A percentile compares a stretch with the other conserved stretches of the same genome.
phyloP scores from a whole-genome alignment of 2,888 invertebrate species.

The Drosophila phalerata region DNA sequence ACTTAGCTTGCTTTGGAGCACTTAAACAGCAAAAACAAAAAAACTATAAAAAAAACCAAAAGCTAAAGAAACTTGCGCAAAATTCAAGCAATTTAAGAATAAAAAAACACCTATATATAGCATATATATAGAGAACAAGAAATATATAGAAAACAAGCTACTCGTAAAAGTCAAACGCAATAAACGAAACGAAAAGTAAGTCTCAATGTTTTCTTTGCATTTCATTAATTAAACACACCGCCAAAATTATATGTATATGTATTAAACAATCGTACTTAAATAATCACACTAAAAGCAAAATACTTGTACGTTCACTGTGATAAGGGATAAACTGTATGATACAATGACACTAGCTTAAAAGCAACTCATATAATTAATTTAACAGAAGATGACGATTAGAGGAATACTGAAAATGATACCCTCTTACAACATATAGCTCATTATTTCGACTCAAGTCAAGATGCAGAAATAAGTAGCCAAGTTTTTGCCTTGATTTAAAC shows the following conservation, averaged over 20 bases:
- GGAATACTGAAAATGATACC: not conserved
- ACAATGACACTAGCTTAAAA: slow-evolving; percentile 2
- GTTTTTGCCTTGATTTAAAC: slow-evolving; percentile 9
- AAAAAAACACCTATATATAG: slow-evolving; percentile 57
- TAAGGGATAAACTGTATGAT: not conserved
- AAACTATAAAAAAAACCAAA: slow-evolving; percentile 56
- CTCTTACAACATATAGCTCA: slow-evolving; percentile 4
- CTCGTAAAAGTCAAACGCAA: slow-evolving; percentile 71
- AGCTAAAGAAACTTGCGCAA: slow-evolving; percentile 65
- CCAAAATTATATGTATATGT: slow-evolving; percentile 30
- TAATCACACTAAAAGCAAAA: slow-evolving; percentile 9
- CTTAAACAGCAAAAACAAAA: slow-evolving; percentile 82
- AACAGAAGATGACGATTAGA: not conserved
- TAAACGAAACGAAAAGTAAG: slow-evolving; percentile 70
- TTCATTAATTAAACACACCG: slow-evolving; percentile 56
- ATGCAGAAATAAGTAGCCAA: slow-evolving; percentile 26
- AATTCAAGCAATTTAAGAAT: slow-evolving; percentile 54
- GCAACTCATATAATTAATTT: not conserved
- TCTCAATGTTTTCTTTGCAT: slow-evolving; percentile 71
- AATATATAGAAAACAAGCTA: slow-evolving; percentile 53
- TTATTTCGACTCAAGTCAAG: slow-evolving; percentile 1
- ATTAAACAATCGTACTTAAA: slow-evolving; percentile 8
- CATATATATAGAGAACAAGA: slow-evolving; percentile 45
- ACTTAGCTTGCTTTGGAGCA: slow-evolving; percentile 86
- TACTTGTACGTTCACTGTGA: slow-evolving; percentile 3